Evolutionary conservation across 2,113 vertebrate species (phyloP), one percentile per base, ranked within the genome.

Genomic region (Aptenodytes forsteri): DNA sequence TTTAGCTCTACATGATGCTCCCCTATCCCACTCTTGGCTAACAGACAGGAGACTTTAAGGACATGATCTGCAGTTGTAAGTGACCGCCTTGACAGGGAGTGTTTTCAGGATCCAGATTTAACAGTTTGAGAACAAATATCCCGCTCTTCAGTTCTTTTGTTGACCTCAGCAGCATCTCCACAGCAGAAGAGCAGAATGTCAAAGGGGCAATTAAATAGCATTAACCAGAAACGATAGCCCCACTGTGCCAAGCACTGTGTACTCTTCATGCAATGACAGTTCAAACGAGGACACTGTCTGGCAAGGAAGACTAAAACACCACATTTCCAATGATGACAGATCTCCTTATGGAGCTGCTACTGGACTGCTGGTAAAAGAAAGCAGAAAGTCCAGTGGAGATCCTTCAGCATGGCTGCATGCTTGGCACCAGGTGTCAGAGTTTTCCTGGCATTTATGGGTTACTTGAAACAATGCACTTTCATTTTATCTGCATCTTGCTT

Each of bases 401-500:
- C 44, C 73, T 16, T 8, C 49, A 42, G 65, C 58, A 30, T 0
- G 0, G 58, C 79, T 6, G 0, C 19, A 11, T 7, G 52, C 69
- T 67, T 21, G 50, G 59, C 86, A 67, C 30, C 4, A 13, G 64
- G 67, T 61, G 72, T 87, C 23, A 8, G 83, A 36, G 73, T 16
- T 55, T 13, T 83, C 87, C 87, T 62, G 94, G 61, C 66, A 42
- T 70, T 42, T 30, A 5, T 7, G 77, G 59, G 76, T 22, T 91
- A 75, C 87, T 78, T 49, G n/a, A 73, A 96, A 70, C 73, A 96
- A 89, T 21, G 32, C 40, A 36, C 66, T 85, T 92, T 34, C 70
- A 55, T 82, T 92, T 88, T 65, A 85, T 91, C 95, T 77, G 58
- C 91, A 72, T 77, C 94, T 92, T 87, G 62, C 85, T 73, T 73